A percentile compares a stretch with the other conserved stretches of the same genome.
Evolutionary conservation across 1,140 invertebrate species (phyloP).

Genomic region (Procambarus virginalis): DNA sequence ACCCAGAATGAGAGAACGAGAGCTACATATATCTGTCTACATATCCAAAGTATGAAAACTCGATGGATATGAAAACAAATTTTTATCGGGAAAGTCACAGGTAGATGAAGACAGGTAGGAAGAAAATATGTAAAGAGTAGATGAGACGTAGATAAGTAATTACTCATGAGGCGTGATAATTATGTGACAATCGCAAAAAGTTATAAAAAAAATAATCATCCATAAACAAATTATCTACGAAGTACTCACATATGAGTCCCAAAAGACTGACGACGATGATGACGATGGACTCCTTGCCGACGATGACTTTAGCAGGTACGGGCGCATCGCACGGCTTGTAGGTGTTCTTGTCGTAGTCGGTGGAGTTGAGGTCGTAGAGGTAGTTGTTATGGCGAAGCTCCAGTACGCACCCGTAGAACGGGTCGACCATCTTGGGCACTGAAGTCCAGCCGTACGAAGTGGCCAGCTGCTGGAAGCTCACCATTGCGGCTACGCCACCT

Average conservation of each 20-base stretch:
- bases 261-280: conserved; percentile 67
- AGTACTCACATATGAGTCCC: conserved; percentile 64
- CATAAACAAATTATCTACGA: too few species aligned
- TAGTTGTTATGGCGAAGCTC: conserved; percentile 79
- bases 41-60: too few species aligned
- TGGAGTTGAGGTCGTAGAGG: conserved; percentile 67
- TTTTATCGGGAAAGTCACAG: too few species aligned
- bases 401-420: conserved; percentile 94
- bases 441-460: conserved; percentile 86
- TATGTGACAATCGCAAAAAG: too few species aligned
- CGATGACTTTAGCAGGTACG: conserved; percentile 15
- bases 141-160: too few species aligned
- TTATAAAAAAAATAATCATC: too few species aligned
- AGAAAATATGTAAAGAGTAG: too few species aligned
- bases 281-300: conserved; percentile 64
- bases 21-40: too few species aligned
- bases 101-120: too few species aligned
- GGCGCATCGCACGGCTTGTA: conserved; percentile 58
- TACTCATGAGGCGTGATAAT: too few species aligned
- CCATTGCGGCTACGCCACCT: conserved; percentile 90
- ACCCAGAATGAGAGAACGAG: too few species aligned
- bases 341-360: conserved; percentile 56
- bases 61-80: too few species aligned
- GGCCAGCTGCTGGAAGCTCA: conserved; percentile 81
- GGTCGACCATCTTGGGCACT: conserved; percentile 85